Conservation (phyloP, 2,797 vertebrate species). For the Enoplosus armatus region DNA sequence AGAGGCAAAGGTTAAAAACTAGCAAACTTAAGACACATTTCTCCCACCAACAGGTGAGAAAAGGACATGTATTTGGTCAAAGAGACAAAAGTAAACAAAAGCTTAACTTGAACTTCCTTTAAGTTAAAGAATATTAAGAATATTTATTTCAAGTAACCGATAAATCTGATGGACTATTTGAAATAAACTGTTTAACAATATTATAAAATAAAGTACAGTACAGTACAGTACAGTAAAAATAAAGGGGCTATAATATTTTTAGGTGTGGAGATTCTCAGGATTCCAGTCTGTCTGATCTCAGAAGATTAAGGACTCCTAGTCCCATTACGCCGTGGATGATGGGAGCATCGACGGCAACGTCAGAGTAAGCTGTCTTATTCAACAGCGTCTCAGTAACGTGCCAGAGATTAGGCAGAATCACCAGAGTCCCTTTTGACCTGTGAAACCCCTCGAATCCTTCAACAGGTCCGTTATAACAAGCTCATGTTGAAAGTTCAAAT, state of each 20-base stretch:
- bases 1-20: neutral
- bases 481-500: neutral
- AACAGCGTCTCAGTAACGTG: conserved; percentile 41
- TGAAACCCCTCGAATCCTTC: conserved; percentile 1
- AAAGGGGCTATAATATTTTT: neutral
- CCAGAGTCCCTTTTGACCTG: conserved; percentile 42
- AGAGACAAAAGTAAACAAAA: neutral
- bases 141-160: neutral
- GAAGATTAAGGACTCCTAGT: conserved; percentile 59
- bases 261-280: conserved; percentile 22
- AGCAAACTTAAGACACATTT: neutral
- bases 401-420: conserved; percentile 43
- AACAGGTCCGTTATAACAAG: conserved; percentile 20
- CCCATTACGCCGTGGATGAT: conserved; percentile 22
- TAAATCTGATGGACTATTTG: neutral
- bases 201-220: neutral
- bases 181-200: neutral
- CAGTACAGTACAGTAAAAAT: neutral
- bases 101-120: neutral
- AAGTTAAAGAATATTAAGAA: no score
- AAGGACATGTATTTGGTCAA: neutral
- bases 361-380: conserved; percentile 61
- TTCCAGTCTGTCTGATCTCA: conserved; percentile 53
- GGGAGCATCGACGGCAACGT: neutral
- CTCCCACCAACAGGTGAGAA: neutral